Evolutionary conservation across 1,140 invertebrate species (phyloP), one percentile per base, ranked within the genome.

Genomic region (Heterodera carotae): DNA sequence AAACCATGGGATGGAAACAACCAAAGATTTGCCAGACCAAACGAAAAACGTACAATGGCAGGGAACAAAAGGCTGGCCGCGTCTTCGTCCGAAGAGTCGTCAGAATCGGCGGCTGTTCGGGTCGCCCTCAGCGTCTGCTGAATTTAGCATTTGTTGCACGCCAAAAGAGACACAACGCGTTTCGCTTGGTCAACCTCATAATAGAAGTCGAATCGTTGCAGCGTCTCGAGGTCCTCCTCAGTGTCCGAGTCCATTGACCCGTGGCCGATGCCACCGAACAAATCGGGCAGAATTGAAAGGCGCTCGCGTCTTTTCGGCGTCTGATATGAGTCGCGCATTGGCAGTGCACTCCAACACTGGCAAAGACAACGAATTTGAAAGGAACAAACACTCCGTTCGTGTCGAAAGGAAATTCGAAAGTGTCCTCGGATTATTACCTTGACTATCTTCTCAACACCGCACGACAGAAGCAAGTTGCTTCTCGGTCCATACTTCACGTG

Each of bases 401-500:
- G n/a, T n/a, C n/a, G n/a, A n/a, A n/a, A n/a, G n/a, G n/a, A n/a
- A n/a, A n/a, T n/a, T n/a, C n/a, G n/a, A 34, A 69, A 69, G 27
- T 53, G 29, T n/a, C 39, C 2, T 25, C 43, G 6, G 22, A n/a
- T 36, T 56, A 2, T 6, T n/a, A 71, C 69, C n/a, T 71, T 71
- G n/a, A 71, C 39, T 1, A 71, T 71, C 48, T 71, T 71, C 33
- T 71, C 69, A 18, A 97, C 95, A 27, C 95, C 95, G 0, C 94
- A 96, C 0, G 95, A 96, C 3, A 94, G 93, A 48, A 97, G 91
- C 2, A 96, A 89, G 84, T 93, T 93, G 86, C 93, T 93, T 29
- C 92, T 89, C 53, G 91, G 91, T 88, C 95, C 95, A 85, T 93
- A 97, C 7, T 94, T 91, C 56, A 97, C 94, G 91, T 97, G 94